phyloP scores from a whole-genome alignment of 2,113 vertebrate species.

The Pelusios castaneus region DNA sequence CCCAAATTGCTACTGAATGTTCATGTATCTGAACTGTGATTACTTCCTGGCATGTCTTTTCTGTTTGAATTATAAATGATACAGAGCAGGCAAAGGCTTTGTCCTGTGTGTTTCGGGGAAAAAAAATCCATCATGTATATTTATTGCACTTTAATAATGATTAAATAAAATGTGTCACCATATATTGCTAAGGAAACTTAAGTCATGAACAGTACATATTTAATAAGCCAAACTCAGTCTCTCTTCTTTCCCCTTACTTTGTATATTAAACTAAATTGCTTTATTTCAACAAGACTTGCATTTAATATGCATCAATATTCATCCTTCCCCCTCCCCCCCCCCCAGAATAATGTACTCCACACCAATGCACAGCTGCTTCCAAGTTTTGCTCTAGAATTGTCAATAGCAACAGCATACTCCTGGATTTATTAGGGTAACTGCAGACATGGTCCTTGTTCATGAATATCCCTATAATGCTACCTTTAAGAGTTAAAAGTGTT shows the following conservation, averaged over 20 bases:
- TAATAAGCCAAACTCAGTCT: neutral
- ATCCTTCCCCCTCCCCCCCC: too few relatives aligned
- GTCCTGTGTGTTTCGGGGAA: neutral
- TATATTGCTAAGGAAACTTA: neutral
- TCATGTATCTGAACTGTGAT: neutral
- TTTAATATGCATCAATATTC: neutral
- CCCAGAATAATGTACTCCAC: neutral
- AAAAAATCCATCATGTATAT: neutral
- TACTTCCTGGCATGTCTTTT: neutral
- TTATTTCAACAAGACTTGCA: neutral
- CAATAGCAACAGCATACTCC: neutral
- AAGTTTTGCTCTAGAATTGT: neutral
- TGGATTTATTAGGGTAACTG: neutral
- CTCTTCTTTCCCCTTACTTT: neutral
- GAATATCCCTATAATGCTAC: neutral
- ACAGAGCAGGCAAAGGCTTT: accelerated
- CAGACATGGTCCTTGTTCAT: neutral
- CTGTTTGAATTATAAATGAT: neutral
- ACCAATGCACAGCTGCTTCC: neutral
- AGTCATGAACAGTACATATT: neutral
- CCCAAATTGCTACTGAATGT: neutral
- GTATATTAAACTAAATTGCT: neutral
- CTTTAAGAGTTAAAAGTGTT: neutral
- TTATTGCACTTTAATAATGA: neutral
- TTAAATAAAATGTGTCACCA: neutral